Evolutionary conservation across 2,113 vertebrate genomes (phyloP), one percentile per base, ranked within the genome.

Genomic region (Corvus moneduloides): DNA sequence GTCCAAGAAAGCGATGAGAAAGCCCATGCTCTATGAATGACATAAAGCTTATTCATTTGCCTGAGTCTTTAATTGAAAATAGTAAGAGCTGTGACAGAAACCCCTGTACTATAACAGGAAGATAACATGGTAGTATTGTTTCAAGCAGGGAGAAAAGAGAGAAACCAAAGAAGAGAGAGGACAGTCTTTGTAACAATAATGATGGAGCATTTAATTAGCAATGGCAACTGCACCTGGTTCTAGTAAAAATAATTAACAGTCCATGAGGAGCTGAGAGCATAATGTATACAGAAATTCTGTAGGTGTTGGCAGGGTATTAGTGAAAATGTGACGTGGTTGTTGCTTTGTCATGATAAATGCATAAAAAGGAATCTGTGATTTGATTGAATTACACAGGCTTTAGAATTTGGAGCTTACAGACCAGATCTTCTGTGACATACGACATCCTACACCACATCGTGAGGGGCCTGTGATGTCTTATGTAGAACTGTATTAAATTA

Each of bases 371-470:
- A 23, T 43, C 35, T 62, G 35, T 79, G 30, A 13, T 76, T 77
- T 89, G 27, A 41, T 64, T 21, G 43, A 41, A 35, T 72, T 91
- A 55, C 33, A 7, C 16, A 54, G 17, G 13, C n/a, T 81, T 72
- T 91, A 80, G n/a, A 56, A 64, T 80, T 72, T 23, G 21, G 32
- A 86, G 20, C 23, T 43, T 76, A 28, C 1, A 73, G 35, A 52
- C 23, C 0, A 1, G 24, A 20, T 68, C 11, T 56, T 87, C 69
- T 28, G 23, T 63, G 44, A 79, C 61, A 16, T 39, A 22, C 12
- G 44, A 55, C 13, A 20, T 43, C 23, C 71, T 48, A 12, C 0
- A 1, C 35, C 21, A 43, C 59, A 44, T 63, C 0, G 0, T 54
- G 58, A 83, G 35, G 30, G 18, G 8, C 26, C 52, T 89, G 44